These are phyloP conservation scores for Eumeta japonica DNA, from an alignment of 1,140 invertebrate species.

Conservation along the genomic window DNA sequence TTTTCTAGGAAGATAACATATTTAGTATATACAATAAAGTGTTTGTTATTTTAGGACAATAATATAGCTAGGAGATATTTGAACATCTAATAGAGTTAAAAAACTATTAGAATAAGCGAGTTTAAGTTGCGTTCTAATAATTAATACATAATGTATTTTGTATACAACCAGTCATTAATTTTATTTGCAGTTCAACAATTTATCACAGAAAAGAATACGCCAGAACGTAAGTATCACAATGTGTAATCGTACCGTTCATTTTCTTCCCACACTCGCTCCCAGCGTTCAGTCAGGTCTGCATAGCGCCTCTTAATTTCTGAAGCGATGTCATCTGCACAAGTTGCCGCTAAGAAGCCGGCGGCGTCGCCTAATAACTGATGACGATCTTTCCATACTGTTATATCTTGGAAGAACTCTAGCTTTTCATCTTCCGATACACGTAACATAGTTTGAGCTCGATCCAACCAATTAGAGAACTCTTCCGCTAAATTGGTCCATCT, in stretches of 20 bases:
- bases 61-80: too few relatives aligned
- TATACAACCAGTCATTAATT: too few relatives aligned
- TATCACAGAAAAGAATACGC: too few relatives aligned
- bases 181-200: too few relatives aligned
- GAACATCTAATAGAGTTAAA: too few relatives aligned
- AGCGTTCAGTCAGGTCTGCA: slow-evolving; percentile 68
- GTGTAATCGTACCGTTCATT: slow-evolving; percentile 66
- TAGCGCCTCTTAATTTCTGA: slow-evolving; percentile 75
- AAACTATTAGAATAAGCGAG: too few relatives aligned
- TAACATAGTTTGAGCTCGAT: slow-evolving; percentile 74
- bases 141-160: too few relatives aligned
- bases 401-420: slow-evolving; percentile 88
- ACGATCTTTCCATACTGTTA: slow-evolving; percentile 87
- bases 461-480: slow-evolving; percentile 79
- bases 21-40: too few relatives aligned
- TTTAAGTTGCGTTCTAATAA: too few relatives aligned
- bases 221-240: too few relatives aligned
- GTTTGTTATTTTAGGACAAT: too few relatives aligned
- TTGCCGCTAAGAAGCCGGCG: slow-evolving; percentile 85
- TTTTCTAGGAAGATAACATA: too few relatives aligned
- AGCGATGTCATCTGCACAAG: slow-evolving; percentile 78
- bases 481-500: slow-evolving; percentile 73
- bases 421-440: slow-evolving; percentile 77
- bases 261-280: slow-evolving; percentile 79
- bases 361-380: slow-evolving; percentile 80